Evolutionary conservation across 2,113 vertebrate species (phyloP).

Genomic region (Heliornis fulica): DNA sequence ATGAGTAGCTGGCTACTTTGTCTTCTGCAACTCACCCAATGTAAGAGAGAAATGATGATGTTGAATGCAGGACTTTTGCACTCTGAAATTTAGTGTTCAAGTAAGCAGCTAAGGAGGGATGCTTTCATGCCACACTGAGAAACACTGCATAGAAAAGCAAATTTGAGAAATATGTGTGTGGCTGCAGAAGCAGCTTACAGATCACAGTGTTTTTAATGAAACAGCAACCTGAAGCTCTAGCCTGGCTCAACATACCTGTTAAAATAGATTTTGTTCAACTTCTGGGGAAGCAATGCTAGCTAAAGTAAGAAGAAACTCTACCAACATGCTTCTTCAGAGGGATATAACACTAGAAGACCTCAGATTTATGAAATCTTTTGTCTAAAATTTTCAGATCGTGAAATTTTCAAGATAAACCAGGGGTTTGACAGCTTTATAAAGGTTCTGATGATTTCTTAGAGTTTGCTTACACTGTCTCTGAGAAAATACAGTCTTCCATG

Average conservation of each 20-base stretch:
- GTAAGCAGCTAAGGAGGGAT: background rate
- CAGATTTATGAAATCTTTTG: background rate
- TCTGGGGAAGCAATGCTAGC: accelerated
- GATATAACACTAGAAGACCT: background rate
- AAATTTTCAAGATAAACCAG: background rate
- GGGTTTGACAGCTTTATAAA: background rate
- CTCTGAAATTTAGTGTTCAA: accelerated
- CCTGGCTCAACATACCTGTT: accelerated
- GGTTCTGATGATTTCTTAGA: background rate
- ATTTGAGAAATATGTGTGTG: accelerated
- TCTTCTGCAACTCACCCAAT: background rate
- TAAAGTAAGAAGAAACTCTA: background rate
- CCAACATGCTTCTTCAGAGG: background rate
- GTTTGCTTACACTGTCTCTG: background rate
- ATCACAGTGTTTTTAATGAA: background rate
- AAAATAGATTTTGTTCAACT: background rate
- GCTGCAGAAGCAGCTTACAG: background rate
- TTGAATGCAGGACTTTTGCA: background rate
- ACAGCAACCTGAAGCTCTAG: background rate
- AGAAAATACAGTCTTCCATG: background rate
- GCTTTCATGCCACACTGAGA: background rate
- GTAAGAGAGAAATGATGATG: background rate
- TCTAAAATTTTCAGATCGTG: background rate
- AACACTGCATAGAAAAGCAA: background rate
- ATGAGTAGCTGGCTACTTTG: background rate